Evolutionary conservation across 2,113 vertebrate genomes (phyloP).

Genomic region (Procapra przewalskii): DNA sequence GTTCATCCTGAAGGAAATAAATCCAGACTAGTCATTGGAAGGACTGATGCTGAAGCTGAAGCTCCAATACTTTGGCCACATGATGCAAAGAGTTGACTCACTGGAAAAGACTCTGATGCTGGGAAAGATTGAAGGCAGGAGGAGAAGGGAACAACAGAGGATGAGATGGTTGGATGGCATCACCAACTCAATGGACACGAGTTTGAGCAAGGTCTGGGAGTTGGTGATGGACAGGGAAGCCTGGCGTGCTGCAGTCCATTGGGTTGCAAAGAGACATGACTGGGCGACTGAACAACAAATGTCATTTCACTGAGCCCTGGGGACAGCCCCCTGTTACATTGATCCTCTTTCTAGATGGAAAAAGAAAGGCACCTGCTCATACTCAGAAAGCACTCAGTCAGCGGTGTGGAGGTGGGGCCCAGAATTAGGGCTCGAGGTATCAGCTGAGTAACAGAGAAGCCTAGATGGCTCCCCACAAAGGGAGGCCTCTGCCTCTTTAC

Average conservation of each 20-base stretch:
- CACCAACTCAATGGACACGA: background rate
- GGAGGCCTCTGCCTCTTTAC: background rate
- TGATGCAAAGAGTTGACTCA: background rate
- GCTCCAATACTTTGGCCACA: background rate
- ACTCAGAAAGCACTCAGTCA: background rate
- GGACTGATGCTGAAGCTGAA: background rate
- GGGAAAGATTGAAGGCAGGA: background rate
- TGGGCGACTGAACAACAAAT: background rate
- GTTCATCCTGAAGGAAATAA: background rate
- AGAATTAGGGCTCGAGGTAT: background rate
- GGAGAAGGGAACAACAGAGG: background rate
- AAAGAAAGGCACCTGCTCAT: background rate
- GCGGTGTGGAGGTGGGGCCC: background rate
- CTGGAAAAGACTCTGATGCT: background rate
- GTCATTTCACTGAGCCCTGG: background rate
- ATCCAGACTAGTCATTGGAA: background rate
- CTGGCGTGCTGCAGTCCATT: background rate
- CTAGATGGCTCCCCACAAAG: background rate
- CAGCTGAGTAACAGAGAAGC: background rate
- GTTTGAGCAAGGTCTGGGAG: background rate
- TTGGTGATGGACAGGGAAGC: background rate
- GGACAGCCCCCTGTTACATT: background rate
- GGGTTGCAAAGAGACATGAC: background rate
- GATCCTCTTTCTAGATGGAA: too few relatives aligned
- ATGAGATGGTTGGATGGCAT: background rate